These are phyloP conservation scores for Nixonia krombeini DNA, from an alignment of 1,140 invertebrate genomes.

Conservation along the genomic window DNA sequence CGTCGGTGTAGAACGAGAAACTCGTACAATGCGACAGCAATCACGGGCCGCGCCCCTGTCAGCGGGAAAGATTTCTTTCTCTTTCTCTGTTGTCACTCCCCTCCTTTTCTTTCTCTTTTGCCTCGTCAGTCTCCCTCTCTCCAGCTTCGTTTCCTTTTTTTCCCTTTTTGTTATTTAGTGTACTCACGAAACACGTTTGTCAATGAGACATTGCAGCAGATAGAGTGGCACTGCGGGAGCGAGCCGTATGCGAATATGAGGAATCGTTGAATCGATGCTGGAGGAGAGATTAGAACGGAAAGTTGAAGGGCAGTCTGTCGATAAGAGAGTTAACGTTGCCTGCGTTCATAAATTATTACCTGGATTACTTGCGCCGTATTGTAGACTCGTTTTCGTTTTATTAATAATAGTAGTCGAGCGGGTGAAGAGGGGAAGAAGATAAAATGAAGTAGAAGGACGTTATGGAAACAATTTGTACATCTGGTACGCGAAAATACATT, in stretches of 20 bases:
- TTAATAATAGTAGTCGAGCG: too few species aligned
- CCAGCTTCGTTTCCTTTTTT: constrained; percentile 44
- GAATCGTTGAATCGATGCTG: constrained; percentile 20
- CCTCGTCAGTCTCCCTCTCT: constrained; percentile 36
- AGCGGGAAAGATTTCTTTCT: constrained; percentile 59
- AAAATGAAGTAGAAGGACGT: too few species aligned
- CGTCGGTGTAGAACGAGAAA: constrained; percentile 54
- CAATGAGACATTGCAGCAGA: constrained; percentile 24
- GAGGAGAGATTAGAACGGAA: constrained; percentile 1
- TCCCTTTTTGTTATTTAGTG: constrained; percentile 40
- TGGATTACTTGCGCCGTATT: too few species aligned
- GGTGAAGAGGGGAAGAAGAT: too few species aligned
- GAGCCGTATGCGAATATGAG: constrained; percentile 20
- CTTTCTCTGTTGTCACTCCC: constrained; percentile 22
- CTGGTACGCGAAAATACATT: too few species aligned
- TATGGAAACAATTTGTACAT: too few species aligned
- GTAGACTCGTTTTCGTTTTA: too few species aligned
- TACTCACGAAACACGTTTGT: constrained; percentile 36
- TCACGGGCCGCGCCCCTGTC: constrained; percentile 69
- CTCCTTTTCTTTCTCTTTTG: constrained; percentile 37
- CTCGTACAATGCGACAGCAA: constrained; percentile 69
- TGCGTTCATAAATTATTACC: too few species aligned
- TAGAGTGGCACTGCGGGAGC: constrained; percentile 32
- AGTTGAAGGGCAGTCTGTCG: too few species aligned
- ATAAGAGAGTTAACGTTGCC: background rate